Evolutionary conservation across 2,888 invertebrate species (phyloP), one percentile per base, ranked within the genome.

Genomic region (Chironomus riparius): DNA sequence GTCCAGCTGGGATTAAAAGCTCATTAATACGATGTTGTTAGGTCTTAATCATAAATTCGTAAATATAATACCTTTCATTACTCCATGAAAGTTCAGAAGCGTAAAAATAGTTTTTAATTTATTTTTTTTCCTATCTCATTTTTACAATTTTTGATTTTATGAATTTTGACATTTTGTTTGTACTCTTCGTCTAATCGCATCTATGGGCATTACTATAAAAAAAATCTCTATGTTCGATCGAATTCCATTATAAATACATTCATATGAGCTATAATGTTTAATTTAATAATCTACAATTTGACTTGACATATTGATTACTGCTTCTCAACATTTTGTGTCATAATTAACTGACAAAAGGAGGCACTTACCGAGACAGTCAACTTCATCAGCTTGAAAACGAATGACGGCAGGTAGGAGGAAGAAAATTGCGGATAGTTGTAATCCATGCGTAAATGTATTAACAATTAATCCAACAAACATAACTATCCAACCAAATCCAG

Each of bases 401-500:
- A 70, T 56, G 12, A 70, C 70, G 18, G 77, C 76, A n/a, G 77
- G 76, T 22, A 76, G n/a, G 12, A 77, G 71, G 47, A 77, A 77
- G n/a, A 72, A 22, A 4, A 68, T 61, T 65, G 77, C 68, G 2
- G 76, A 65, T 61, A 89, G 87, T 79, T 93, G 91, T 78, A 92
- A 84, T 0, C 94, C 94, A 80, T 92, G 90, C 21, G 90, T 88
- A 48, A 94, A 84, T 47, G 92, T 85, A 82, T 94, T 92, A 50
- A 90, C 91, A 24, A 91, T 83, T 22, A 92, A 87, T 18, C 90
- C 91, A 28, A 90, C 91, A 18, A 87, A 85, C 1, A 92, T 87
- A 73, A 94, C 89, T 74, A 92, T 88, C 92, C 93, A 94, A 5
- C 94, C 94, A 93, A 93, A 94, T 0, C 93, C 93, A 6, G 93